phyloP scores from a whole-genome alignment of 1,140 invertebrate species.

The Solen grandis region DNA sequence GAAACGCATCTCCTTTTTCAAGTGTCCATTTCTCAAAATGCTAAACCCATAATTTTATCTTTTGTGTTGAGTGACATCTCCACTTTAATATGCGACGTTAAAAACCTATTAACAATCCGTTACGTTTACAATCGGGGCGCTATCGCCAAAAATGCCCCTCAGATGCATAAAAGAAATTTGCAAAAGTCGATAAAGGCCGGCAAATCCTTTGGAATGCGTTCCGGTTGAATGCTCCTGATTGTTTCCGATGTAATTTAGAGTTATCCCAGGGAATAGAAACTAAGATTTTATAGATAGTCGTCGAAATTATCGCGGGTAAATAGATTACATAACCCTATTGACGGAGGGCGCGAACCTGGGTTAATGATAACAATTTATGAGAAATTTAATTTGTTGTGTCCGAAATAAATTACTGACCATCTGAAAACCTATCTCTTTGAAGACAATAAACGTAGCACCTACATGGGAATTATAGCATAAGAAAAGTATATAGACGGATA shows the following conservation, averaged over 20 bases:
- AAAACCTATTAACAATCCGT: neutral
- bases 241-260: neutral
- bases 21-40: neutral
- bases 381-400: slow-evolving; percentile 52
- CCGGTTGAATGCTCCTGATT: slow-evolving; percentile 23
- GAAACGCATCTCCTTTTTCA: neutral
- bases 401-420: slow-evolving; percentile 41
- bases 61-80: neutral
- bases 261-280: neutral
- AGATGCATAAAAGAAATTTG: slow-evolving; percentile 30
- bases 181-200: slow-evolving; percentile 31
- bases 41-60: neutral
- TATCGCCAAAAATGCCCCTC: neutral
- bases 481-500: slow-evolving; percentile 10
- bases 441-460: slow-evolving; percentile 56
- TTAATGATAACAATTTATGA: slow-evolving; percentile 48
- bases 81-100: neutral
- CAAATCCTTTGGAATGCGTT: slow-evolving; percentile 35
- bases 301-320: slow-evolving; percentile 35
- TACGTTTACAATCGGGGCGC: neutral
- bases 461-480: slow-evolving; percentile 48
- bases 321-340: slow-evolving; percentile 37
- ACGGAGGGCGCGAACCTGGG: slow-evolving; percentile 24
- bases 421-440: slow-evolving; percentile 17
- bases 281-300: slow-evolving; percentile 34